Base-by-base conservation (phyloP, 2,113 vertebrate genomes). In the Gallinago undulata region DNA sequence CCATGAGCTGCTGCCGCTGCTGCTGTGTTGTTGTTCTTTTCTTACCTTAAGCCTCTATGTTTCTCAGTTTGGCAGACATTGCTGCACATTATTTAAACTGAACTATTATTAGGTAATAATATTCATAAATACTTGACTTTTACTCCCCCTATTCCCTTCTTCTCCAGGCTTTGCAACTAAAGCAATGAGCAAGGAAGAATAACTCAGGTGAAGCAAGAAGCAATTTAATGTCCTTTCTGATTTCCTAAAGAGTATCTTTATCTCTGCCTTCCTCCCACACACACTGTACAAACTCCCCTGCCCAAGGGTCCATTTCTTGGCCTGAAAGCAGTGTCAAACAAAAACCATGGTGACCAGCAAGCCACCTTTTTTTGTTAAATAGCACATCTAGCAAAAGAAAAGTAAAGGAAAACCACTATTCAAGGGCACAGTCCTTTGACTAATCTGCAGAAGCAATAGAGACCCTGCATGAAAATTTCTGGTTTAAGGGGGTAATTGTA, bases 161-260 rank as follows among this genome's bases (percentile, higher is more conserved):
- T 8, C 19, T 59, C 51, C 6, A 27, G 31, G 43, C 51, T 72
- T 85, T 9, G 4, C n/a, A 93, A 41, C 3, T 14, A 76, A 69
- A 67, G 45, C 55, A 31, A 69, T 12, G 23, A 68, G 6, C 18
- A 56, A 70, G 24, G 27, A 94, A 90, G 70, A 97, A 63, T 35
- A 94, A 91, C 7, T 90, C 62, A 94, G 56, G 30, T 75, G 75
- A 92, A 97, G 33, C 41, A 94, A 86, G 35, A 84, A 89, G 21
- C 60, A 91, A 92, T 95, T 94, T 79, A 93, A 96, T 93, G 55
- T 59, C 76, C 55, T 87, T 96, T 83, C 78, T 96, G 84, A 83
- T 96, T 95, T 96, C 62, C 89, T 92, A 70, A 66, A 84, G 48
- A 96, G 37, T 27, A 19, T 84, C 31, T 93, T 94, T 95, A 90